These are phyloP conservation scores for Apamea anceps DNA, from an alignment of 2,888 invertebrate species.

Conservation along the genomic window DNA sequence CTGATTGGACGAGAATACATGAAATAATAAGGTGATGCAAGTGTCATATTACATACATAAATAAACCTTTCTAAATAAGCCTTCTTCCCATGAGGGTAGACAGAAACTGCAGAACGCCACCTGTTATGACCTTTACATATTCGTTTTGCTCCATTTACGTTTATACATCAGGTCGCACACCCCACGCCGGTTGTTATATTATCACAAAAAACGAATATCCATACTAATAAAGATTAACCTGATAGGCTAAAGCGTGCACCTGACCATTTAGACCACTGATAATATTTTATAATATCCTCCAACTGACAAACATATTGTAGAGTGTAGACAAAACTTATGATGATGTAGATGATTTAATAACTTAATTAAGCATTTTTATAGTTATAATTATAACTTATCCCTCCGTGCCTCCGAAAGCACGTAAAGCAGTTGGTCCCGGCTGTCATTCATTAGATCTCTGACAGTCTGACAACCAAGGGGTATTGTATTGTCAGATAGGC, in stretches of 20 bases:
- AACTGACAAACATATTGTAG: slow-evolving; percentile 6
- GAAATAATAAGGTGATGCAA: background rate
- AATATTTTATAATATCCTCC: slow-evolving; percentile 1
- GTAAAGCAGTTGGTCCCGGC: background rate
- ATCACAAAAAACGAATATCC: too few relatives aligned
- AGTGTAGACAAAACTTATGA: background rate
- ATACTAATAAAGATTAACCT: slow-evolving; percentile 13
- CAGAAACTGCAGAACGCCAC: background rate
- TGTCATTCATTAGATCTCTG: background rate
- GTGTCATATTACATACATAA: background rate
- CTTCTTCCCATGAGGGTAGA: background rate
- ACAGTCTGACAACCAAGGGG: background rate
- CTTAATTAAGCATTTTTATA: background rate
- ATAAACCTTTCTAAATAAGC: too few relatives aligned
- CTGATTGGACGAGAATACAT: background rate
- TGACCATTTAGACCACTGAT: slow-evolving; percentile 4
- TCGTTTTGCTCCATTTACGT: background rate
- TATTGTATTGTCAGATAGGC: background rate
- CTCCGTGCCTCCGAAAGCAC: background rate
- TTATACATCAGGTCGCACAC: background rate
- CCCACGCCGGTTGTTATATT: background rate
- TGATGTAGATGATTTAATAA: background rate
- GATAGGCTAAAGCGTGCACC: slow-evolving; percentile 12
- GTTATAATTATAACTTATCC: background rate
- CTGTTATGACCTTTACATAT: background rate